Evolutionary conservation across 1,140 invertebrate genomes (phyloP).

Genomic region (Orchestia grillus): DNA sequence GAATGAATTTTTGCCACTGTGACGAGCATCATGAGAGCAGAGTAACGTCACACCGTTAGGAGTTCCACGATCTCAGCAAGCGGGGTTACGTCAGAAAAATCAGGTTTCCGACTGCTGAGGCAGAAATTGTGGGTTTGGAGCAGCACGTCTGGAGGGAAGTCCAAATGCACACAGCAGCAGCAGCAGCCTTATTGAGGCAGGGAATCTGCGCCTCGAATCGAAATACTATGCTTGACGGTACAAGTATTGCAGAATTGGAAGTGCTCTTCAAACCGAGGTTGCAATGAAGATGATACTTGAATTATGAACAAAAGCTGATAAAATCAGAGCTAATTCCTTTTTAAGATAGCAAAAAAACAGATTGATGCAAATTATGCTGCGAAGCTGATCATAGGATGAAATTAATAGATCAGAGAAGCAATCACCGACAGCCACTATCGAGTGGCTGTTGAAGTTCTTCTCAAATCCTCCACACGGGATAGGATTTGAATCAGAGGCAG

Average conservation of each 20-base stretch:
- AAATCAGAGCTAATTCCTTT: background rate
- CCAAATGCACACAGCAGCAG: background rate
- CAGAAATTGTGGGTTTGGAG: background rate
- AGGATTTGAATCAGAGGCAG: background rate
- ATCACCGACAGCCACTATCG: background rate
- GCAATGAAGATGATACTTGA: background rate
- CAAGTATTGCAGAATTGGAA: background rate
- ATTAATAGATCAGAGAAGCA: background rate
- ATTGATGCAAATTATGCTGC: background rate
- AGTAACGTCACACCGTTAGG: background rate
- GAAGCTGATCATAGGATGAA: background rate
- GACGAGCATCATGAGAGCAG: background rate
- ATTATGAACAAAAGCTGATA: background rate
- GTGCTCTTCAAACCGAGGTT: background rate
- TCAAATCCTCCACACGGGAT: too few species aligned
- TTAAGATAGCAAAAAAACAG: background rate
- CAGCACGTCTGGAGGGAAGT: background rate
- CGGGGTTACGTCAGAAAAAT: background rate
- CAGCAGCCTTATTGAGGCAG: background rate
- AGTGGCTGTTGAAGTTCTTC: background rate
- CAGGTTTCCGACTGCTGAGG: background rate
- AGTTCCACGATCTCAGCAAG: background rate
- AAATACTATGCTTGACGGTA: background rate
- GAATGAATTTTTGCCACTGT: background rate
- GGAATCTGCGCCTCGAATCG: background rate